Base-by-base conservation (phyloP, 2,113 vertebrate genomes). In the Spheniscus mendiculus region DNA sequence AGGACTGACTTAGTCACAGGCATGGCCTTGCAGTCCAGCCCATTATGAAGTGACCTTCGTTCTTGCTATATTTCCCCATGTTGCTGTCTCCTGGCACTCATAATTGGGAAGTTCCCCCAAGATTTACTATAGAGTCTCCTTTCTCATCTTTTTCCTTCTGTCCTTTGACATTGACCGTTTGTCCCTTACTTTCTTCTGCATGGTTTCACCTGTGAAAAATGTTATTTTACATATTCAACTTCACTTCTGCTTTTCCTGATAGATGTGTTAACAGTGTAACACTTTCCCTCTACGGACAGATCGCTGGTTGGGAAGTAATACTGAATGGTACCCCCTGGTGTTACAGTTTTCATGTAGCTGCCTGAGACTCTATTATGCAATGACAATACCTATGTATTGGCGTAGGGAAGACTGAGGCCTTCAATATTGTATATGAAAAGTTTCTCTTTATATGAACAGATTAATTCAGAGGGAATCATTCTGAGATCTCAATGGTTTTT, bases 1-100 rank as follows among this genome's bases (percentile, higher is more conserved):
- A 90, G 91, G 87, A 65, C 56, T 84, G 71, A 84, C 42, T 96
- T 96, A 96, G 84, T 96, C 89, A 94, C 32, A 87, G 21, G 22
- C 78, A 65, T 5, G 74, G 70, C 61, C 23, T 78, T 85, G 44
- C 50, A 78, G 76, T 81, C 45, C 53, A 82, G 22, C 32, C 38
- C 26, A 36, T 76, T 91, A 63, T 67, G 53, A 69, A 84, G 55
- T 76, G 86, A 40, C 53, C 58, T 65, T 49, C 11, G 29, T 78
- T 67, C 52, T 91, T 59, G 15, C 32, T 80, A 0, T 65, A 14
- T 77, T 87, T 94, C 44, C 32, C 61, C 17, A 32, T 18, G 9
- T 52, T 66, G 29, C 47, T 74, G 27, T 67, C 29, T 74, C 14
- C n/a, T 82, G 53, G 12, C 44, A 50, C 15, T 79, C 32, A 18